Percentiles rank a stretch among this genome's conserved stretches.
These are phyloP conservation scores for Rissa tridactyla DNA, from an alignment of 2,113 vertebrate genomes.

Conservation along the genomic window DNA sequence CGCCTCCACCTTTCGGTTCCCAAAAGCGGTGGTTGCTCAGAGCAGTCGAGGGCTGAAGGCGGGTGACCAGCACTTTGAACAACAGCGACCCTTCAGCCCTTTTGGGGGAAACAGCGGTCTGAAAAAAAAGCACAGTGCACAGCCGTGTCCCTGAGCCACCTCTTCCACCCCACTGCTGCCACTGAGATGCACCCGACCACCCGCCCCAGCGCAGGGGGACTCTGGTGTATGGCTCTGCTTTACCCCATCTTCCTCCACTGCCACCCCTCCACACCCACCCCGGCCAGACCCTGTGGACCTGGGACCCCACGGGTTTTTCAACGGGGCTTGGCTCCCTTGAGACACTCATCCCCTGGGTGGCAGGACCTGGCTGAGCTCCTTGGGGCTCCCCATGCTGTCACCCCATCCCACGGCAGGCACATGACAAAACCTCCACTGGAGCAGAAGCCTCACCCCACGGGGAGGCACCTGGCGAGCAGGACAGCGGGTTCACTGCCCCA, in stretches of 20 bases:
- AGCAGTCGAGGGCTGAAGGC: rapidly evolving
- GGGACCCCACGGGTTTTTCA: neutral
- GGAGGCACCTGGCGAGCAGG: neutral
- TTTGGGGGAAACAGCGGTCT: neutral
- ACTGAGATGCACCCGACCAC: neutral
- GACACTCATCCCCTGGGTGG: neutral
- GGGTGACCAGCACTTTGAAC: rapidly evolving
- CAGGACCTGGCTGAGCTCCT: neutral
- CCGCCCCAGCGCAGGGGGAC: neutral
- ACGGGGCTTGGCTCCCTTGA: neutral
- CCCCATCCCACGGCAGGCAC: neutral
- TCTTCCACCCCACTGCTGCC: neutral
- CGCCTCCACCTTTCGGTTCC: neutral
- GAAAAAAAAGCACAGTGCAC: neutral
- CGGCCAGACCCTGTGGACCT: neutral
- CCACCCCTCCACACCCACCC: neutral
- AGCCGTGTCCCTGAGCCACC: neutral
- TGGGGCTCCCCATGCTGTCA: neutral
- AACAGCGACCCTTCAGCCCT: neutral
- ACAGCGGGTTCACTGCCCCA: neutral
- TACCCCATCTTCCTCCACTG: neutral
- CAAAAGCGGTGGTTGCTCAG: neutral
- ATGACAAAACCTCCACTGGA: neutral
- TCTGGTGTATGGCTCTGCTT: neutral
- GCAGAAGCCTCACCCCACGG: neutral